Base-by-base conservation (phyloP, 2,888 invertebrate genomes). In the Drosophila lacicola region DNA sequence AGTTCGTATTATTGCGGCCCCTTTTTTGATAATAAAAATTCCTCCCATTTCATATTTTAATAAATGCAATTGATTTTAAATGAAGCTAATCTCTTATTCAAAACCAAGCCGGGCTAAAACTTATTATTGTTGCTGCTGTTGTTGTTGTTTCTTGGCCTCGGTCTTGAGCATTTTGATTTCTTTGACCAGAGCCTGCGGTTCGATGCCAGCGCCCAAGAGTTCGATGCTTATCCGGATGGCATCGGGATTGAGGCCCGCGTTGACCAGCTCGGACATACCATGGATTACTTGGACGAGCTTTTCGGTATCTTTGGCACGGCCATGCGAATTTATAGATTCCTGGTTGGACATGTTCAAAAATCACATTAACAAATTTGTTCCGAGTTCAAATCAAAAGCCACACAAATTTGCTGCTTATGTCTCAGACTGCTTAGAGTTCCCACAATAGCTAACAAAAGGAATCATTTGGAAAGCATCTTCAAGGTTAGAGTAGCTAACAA, bases 181-280 rank as follows among this genome's bases (percentile, higher is more conserved):
- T 0, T 60, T 8, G 17, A 44, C 62, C n/a, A 82, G n/a, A 0
- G 6, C 10, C 0, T n/a, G 10, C 0, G 68, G 55, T 3, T 44
- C 3, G 3, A 80, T 33, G 9, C 69, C 71, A 14, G 33, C 25
- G 0, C 34, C n/a, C 4, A 80, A 3, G 0, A 80, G 5, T 4
- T 70, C 44, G 3, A 60, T 8, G 55, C 69, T 46, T 3, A 62
- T 51, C n/a, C 41, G 21, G 1, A 71, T 13, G 6, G 69, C 29
- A 5, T 82, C 69, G 6, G 42, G 45, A 14, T 49, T 79, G 6
- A 80, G 54, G 0, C 56, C 67, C 0, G 66, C 56, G 33, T 75
- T 64, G n/a, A 65, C n/a, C 14, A 70, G 10, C n/a, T 49, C 44
- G 3, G 60, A 44, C 45, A 79, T 66, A 6, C 21, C 47, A 5